Conservation (phyloP, 1,140 invertebrate genomes). For the Leptestheria dahalacensis region DNA sequence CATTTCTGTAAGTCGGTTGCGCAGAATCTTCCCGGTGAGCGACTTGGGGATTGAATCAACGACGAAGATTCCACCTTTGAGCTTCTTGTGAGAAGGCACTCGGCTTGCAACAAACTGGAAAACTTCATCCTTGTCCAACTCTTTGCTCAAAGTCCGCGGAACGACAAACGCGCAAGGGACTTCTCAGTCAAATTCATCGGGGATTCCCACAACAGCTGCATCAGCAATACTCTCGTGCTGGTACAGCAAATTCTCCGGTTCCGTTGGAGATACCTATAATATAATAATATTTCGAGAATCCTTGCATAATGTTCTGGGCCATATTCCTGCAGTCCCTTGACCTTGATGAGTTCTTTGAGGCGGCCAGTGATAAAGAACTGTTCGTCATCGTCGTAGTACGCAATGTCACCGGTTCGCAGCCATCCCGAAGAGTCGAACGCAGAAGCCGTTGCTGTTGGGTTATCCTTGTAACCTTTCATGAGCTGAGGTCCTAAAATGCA, state of each 20-base stretch:
- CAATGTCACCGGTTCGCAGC: constrained; percentile 51
- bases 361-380: constrained; percentile 40
- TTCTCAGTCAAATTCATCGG: constrained; percentile 31
- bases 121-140: constrained; percentile 12
- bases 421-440: constrained; percentile 40
- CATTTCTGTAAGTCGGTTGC: too few relatives aligned
- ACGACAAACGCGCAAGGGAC: constrained; percentile 26
- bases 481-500: constrained; percentile 27
- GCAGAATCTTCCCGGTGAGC: constrained; percentile 28
- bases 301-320: not conserved
- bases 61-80: constrained; percentile 27
- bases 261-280: constrained; percentile 21
- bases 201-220: constrained; percentile 32
- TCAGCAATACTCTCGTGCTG: constrained; percentile 29
- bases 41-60: constrained; percentile 29
- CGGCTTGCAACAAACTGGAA: constrained; percentile 17
- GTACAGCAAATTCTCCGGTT: constrained; percentile 25
- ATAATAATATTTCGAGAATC: not conserved
- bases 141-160: too few relatives aligned
- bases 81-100: constrained; percentile 11
- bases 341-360: constrained; percentile 42
- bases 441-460: constrained; percentile 31
- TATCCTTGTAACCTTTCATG: constrained; percentile 35
- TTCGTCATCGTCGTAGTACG: constrained; percentile 38
- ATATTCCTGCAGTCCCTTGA: constrained; percentile 36